Base-by-base conservation (phyloP, 2,888 invertebrate species). In the Morinoia aosen region DNA sequence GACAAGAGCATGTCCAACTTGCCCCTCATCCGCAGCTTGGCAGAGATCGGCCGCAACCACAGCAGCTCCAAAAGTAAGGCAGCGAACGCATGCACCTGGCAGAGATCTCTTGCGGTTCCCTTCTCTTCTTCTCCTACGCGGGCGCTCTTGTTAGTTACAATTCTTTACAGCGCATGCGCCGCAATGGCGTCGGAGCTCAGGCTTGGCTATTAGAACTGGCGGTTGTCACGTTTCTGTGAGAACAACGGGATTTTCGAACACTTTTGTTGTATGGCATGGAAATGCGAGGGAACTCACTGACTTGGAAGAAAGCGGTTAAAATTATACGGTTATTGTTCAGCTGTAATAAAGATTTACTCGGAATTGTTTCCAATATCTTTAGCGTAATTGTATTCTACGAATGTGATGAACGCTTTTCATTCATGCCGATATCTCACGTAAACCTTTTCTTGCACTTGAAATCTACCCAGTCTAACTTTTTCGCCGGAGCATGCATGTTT, bases 31-130 rank as follows among this genome's bases (percentile, higher is more conserved):
- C 98, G 99, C 96, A 99, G 99, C 14, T 98, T 99, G 97, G 99
- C 99, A 56, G 99, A 99, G 97, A 99, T 99, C 97, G 99, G 99
- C 97, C 98, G 98, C 96, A 99, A 99, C 97, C 99, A 99, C 97
- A 99, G 99, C 95, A 98, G 99, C 33, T 98, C 98, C 97, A 99
- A 99, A 98, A 99, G 99, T 99, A 98, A 98, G 99, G 95, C 56
- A 94, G 40, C 2, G 4, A 25, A 2, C 0, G 88, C 33, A 33
- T n/a, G 61, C 61, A 2, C 19, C 61, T 61, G 12, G 61, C 61
- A 19, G 12, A 16, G 16, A 61, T 19, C 8, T 61, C 61, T 61
- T 61, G 61, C 19, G 19, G 61, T 61, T 33, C 25, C 33, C 33
- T 76, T 33, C 76, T 25, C 76, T 76, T 76, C 76, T 76, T 76